Percentiles rank a stretch among this genome's conserved stretches.
Evolutionary conservation across 2,113 vertebrate genomes (phyloP).

Genomic region (Phyllostomus hastatus): DNA sequence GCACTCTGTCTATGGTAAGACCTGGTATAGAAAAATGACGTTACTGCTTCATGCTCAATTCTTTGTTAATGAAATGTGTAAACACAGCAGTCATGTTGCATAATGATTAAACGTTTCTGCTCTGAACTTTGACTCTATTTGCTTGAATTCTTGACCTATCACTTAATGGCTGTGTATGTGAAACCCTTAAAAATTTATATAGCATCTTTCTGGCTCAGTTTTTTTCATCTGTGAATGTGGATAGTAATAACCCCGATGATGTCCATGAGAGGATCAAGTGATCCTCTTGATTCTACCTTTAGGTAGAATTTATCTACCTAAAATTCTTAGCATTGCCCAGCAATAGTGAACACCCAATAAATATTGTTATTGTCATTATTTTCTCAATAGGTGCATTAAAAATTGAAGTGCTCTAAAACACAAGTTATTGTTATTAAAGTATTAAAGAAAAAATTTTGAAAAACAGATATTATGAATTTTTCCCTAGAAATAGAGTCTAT

Average conservation of each 20-base stretch:
- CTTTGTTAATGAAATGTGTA: neutral
- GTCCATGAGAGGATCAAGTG: neutral
- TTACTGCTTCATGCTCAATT: neutral
- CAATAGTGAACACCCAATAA: neutral
- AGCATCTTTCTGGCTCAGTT: neutral
- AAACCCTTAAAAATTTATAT: neutral
- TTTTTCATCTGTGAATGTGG: neutral
- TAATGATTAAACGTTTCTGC: neutral
- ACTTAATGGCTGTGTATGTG: neutral
- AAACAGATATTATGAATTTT: neutral
- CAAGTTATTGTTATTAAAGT: neutral
- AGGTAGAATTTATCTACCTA: too few species aligned
- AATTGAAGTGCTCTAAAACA: neutral
- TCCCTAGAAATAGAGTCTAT: neutral
- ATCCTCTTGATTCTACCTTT: too few species aligned
- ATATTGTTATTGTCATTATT: neutral
- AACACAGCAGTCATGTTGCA: neutral
- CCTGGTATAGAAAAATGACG: neutral
- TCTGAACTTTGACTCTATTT: neutral
- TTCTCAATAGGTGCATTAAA: neutral
- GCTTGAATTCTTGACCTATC: neutral
- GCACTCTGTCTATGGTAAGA: neutral
- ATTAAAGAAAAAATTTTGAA: neutral
- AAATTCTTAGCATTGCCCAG: neutral
- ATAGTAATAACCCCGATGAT: neutral